Evolutionary conservation across 2,113 vertebrate species (phyloP).

Genomic region (Tachysurus vachellii): DNA sequence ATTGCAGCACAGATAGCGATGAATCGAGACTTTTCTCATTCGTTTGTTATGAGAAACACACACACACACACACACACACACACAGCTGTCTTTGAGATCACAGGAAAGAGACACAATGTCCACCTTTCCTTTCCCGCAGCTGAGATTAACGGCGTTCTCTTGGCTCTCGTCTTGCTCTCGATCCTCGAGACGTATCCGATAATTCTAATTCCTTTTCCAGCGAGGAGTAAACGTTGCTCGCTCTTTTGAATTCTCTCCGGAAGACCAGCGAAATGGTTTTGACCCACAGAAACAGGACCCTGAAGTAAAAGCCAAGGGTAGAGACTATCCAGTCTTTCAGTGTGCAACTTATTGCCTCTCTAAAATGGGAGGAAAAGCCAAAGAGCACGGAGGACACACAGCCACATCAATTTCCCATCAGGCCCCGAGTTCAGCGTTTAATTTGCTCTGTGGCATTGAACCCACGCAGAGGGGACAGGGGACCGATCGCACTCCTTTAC

Average conservation of each 20-base stretch:
- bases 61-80: neutral
- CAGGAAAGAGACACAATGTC: neutral
- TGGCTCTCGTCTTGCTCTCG: conserved; percentile 8
- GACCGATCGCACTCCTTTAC: conserved; percentile 59
- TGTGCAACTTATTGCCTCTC: conserved; percentile 49
- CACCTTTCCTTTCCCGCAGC: neutral
- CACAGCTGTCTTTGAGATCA: neutral
- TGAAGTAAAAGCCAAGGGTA: neutral
- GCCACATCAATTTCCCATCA: conserved; percentile 60
- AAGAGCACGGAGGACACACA: conserved; percentile 49
- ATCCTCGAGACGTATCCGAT: neutral
- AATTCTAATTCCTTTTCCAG: conserved; percentile 32
- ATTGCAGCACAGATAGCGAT: too few relatives aligned
- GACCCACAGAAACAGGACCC: conserved; percentile 5
- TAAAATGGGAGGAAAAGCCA: conserved; percentile 47
- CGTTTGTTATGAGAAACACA: too few relatives aligned
- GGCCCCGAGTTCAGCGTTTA: conserved; percentile 56
- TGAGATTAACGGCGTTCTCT: conserved; percentile 37
- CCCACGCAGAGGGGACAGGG: conserved; percentile 52
- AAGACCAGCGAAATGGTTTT: conserved; percentile 29
- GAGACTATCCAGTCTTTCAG: conserved; percentile 24
- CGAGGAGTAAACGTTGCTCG: neutral
- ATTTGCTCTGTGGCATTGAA: conserved; percentile 65
- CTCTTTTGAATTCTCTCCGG: conserved; percentile 15
- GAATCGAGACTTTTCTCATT: too few relatives aligned